Evolutionary conservation across 2,797 vertebrate species (phyloP).

Genomic region (Moxostoma hubbsi): DNA sequence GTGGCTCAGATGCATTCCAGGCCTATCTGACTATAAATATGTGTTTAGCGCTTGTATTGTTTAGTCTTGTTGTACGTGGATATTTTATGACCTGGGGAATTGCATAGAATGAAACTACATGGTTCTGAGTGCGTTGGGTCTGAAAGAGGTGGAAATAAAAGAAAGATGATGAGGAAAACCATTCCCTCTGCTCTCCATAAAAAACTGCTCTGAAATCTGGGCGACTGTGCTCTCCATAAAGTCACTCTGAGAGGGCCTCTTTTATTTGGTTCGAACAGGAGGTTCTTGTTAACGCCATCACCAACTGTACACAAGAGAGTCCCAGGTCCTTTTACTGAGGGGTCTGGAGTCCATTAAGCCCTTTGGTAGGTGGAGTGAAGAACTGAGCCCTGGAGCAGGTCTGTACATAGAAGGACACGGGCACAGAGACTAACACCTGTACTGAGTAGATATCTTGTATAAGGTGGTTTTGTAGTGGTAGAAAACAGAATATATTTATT

Average conservation of each 20-base stretch:
- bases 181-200: constrained; percentile 43
- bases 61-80: constrained; percentile 6
- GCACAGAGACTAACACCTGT: constrained; percentile 36
- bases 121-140: constrained; percentile 21
- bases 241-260: constrained; percentile 46
- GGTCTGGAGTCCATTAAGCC: constrained; percentile 60
- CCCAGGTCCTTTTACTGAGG: constrained; percentile 41
- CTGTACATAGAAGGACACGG: constrained; percentile 15
- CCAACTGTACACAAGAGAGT: constrained; percentile 60
- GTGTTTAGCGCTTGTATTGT: background rate
- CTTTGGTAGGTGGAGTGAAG: constrained; percentile 27
- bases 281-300: constrained; percentile 60
- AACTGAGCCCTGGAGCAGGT: constrained; percentile 23
- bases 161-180: constrained; percentile 20
- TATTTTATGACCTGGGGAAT: constrained; percentile 10
- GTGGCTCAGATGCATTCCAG: background rate
- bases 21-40: background rate
- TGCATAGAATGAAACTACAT: constrained; percentile 14
- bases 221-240: constrained; percentile 51
- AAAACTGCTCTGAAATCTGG: constrained; percentile 40
- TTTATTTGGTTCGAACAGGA: constrained; percentile 69
- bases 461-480: background rate
- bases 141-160: constrained; percentile 48
- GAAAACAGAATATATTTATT: constrained; percentile 18
- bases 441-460: constrained; percentile 17